These are phyloP conservation scores for Otis tarda DNA, from an alignment of 2,113 vertebrate species.

Conservation along the genomic window DNA sequence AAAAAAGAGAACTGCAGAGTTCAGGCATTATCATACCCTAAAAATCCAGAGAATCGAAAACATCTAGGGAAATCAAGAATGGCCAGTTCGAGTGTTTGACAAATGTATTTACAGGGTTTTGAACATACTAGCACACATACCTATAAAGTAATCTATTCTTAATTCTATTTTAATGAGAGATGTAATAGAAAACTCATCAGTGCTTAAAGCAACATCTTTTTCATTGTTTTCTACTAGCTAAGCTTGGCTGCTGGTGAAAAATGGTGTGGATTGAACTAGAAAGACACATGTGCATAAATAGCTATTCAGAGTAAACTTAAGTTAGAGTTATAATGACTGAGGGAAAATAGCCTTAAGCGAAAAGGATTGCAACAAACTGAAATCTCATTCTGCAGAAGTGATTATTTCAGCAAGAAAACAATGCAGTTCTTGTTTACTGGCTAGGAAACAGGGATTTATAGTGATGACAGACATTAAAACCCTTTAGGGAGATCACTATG, in stretches of 20 bases:
- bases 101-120: background rate
- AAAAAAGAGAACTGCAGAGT: background rate
- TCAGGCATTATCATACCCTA: background rate
- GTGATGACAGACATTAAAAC: conserved; percentile 7
- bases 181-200: conserved; percentile 37
- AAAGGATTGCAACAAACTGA: conserved; percentile 7
- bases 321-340: background rate
- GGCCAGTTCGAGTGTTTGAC: background rate
- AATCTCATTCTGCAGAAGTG: background rate
- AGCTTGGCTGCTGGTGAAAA: background rate
- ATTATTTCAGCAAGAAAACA: conserved; percentile 40
- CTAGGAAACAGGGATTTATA: background rate
- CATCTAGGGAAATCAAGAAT: background rate
- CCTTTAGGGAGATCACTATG: background rate
- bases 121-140: background rate
- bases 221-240: background rate
- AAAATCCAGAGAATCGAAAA: background rate
- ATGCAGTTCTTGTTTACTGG: conserved; percentile 14
- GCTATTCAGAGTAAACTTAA: conserved; percentile 20
- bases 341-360: background rate
- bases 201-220: conserved; percentile 16
- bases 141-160: background rate
- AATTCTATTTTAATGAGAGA: conserved; percentile 44
- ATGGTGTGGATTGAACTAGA: background rate
- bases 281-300: background rate